Evolutionary conservation across 35 echinoderm and acorn worm species (phyloP).

Genomic region (Nesometra sesokonis): DNA sequence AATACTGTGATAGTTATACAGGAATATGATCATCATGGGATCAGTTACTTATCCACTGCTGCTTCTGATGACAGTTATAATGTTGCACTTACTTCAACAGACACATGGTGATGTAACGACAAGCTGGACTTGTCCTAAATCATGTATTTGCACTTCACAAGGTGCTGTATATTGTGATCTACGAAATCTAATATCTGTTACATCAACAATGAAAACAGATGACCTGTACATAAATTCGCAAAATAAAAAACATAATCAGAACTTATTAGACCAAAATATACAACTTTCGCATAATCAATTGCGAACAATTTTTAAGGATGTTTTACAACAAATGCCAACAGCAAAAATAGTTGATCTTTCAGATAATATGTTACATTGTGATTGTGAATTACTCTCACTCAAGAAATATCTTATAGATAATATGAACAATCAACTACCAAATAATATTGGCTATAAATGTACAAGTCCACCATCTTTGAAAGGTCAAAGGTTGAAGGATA

Average conservation of each 20-base stretch:
- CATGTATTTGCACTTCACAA: neutral
- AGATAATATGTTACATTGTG: neutral
- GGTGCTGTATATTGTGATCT: neutral
- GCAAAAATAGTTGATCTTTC: neutral
- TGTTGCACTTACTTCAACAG: neutral
- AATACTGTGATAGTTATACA: too few species aligned
- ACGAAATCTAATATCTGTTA: neutral
- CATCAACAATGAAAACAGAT: neutral
- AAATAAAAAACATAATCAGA: neutral
- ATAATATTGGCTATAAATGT: neutral
- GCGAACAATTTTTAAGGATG: neutral
- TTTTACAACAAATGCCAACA: neutral
- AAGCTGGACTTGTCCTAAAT: neutral
- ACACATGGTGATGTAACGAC: neutral
- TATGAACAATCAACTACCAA: neutral
- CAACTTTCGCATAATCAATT: neutral
- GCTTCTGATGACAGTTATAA: neutral
- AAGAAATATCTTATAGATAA: neutral
- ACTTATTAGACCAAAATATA: too few species aligned
- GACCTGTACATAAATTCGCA: neutral
- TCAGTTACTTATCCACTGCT: neutral
- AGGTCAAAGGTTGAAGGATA: neutral
- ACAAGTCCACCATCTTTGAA: neutral
- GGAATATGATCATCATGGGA: neutral
- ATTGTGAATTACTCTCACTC: neutral